A percentile compares a stretch with the other conserved stretches of the same genome.
phyloP scores from a whole-genome alignment of 2,113 vertebrate species.

The Monopterus albus region DNA sequence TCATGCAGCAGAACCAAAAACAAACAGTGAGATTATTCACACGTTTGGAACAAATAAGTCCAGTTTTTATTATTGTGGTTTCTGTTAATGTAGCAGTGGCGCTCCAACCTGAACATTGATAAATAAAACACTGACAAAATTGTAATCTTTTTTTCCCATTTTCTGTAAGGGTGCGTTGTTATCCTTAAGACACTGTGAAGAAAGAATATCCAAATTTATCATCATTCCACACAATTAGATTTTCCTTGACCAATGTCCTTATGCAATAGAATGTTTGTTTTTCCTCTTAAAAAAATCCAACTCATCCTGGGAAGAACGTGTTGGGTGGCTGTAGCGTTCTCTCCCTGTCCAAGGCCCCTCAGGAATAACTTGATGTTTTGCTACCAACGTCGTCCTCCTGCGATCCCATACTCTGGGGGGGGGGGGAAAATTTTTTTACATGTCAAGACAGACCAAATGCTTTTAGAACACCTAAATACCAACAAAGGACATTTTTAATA shows the following conservation, averaged over 20 bases:
- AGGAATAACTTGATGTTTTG: conserved; percentile 99
- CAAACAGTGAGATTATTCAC: conserved; percentile 78
- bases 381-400: conserved; percentile 99
- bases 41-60: conserved; percentile 82
- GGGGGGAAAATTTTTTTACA: too few relatives aligned
- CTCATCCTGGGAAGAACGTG: conserved; percentile 74
- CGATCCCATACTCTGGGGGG: conserved; percentile 94
- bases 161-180: conserved; percentile 70
- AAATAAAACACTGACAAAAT: conserved; percentile 87
- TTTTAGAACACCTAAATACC: too few relatives aligned
- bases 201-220: conserved; percentile 79
- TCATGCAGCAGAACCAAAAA: conserved; percentile 77
- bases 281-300: conserved; percentile 75
- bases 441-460: too few relatives aligned
- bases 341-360: conserved; percentile 78
- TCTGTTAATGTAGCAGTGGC: conserved; percentile 81
- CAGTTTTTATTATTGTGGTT: conserved; percentile 83
- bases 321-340: conserved; percentile 64
- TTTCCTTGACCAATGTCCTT: conserved; percentile 84
- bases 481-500: too few relatives aligned
- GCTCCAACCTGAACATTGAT: conserved; percentile 83
- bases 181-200: conserved; percentile 78
- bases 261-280: conserved; percentile 79
- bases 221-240: conserved; percentile 79
- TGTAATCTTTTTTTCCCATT: conserved; percentile 58